Conservation (phyloP, 2,113 vertebrate genomes). For the Lasiurus cinereus region DNA sequence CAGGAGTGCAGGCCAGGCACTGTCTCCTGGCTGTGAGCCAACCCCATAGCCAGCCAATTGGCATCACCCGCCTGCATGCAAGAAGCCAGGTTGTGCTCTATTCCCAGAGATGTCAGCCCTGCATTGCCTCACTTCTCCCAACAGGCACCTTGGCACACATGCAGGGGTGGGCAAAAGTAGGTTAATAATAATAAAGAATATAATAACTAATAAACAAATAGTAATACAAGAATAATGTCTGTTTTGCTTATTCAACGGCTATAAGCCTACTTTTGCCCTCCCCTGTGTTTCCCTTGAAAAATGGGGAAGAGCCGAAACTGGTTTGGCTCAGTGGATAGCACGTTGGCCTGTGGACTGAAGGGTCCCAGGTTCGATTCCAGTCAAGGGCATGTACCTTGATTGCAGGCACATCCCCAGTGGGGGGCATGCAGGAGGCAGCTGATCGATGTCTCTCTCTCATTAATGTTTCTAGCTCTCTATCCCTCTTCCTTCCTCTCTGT, state of each 20-base stretch:
- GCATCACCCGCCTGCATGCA: neutral
- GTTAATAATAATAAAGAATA: neutral
- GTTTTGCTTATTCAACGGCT: no score
- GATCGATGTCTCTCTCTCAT: no score
- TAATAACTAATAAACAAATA: neutral
- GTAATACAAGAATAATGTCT: neutral
- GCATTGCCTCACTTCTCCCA: neutral
- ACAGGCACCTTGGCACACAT: neutral
- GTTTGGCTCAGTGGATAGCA: no score
- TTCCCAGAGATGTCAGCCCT: constrained; percentile 3
- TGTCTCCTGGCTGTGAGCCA: constrained; percentile 50
- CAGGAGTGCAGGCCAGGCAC: neutral
- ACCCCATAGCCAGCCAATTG: neutral
- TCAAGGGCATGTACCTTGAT: no score
- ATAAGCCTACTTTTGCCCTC: neutral
- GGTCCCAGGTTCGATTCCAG: no score
- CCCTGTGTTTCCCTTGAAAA: neutral
- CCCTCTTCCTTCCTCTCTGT: no score
- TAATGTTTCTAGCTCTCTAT: no score
- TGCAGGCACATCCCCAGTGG: no score
- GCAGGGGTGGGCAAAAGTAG: neutral
- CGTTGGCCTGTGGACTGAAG: no score
- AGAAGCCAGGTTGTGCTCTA: neutral
- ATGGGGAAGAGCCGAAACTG: neutral
- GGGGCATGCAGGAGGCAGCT: no score